A percentile compares a stretch with the other conserved stretches of the same genome.
Conservation (phyloP, 2,113 vertebrate genomes). For the Corvus moneduloides region DNA sequence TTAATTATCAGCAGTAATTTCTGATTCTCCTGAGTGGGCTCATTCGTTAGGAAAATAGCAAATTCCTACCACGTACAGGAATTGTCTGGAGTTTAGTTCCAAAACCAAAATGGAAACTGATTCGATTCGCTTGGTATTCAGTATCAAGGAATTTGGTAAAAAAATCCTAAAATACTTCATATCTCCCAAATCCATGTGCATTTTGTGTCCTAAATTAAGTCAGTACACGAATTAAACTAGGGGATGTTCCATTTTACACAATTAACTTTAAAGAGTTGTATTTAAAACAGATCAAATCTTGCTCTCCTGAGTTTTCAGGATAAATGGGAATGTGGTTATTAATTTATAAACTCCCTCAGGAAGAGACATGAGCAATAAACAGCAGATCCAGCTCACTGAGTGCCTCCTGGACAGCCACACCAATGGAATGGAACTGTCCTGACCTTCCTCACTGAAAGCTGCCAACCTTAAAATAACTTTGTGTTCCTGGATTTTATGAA, state of each 20-base stretch:
- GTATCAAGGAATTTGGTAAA: background rate
- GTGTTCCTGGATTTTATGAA: background rate
- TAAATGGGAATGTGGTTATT: background rate
- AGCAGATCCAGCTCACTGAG: background rate
- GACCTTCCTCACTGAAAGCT: background rate
- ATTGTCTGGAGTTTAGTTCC: background rate
- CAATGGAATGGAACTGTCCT: background rate
- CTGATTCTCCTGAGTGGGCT: background rate
- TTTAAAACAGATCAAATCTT: background rate
- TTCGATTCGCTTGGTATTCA: background rate
- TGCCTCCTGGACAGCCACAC: background rate
- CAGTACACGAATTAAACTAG: background rate
- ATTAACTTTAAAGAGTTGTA: background rate
- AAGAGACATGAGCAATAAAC: background rate
- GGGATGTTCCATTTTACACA: background rate
- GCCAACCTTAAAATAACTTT: background rate
- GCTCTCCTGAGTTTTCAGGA: background rate
- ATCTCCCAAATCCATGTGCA: background rate
- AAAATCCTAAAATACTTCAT: background rate
- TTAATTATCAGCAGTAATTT: background rate
- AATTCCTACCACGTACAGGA: background rate
- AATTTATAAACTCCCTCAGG: background rate
- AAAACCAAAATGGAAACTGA: background rate
- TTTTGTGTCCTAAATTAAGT: background rate
- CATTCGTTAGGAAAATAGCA: background rate